Evolutionary conservation across 2,888 invertebrate species (phyloP).

Genomic region (Brachypalpus laphriformis): DNA sequence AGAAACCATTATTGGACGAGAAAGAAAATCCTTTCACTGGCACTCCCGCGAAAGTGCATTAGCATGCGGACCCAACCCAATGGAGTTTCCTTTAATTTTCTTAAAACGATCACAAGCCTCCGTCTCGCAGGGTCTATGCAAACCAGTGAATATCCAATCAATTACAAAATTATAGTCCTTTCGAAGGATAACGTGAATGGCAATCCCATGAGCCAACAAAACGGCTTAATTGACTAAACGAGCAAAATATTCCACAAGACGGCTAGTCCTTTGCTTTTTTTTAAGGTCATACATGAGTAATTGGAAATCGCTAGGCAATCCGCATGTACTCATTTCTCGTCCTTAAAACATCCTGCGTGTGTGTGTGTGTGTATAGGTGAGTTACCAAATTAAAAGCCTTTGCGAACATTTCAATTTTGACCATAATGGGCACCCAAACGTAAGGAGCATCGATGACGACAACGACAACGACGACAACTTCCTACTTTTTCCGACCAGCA

Average conservation of each 20-base stretch:
- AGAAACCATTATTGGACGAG: conserved; percentile 55
- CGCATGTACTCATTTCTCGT: background rate
- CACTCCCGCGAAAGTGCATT: conserved; percentile 29
- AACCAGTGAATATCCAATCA: conserved; percentile 34
- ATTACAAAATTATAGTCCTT: conserved; percentile 33
- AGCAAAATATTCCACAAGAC: background rate
- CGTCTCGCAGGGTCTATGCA: background rate
- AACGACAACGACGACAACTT: conserved; percentile 45
- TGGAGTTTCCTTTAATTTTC: background rate
- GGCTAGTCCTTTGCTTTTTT: background rate
- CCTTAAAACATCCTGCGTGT: background rate
- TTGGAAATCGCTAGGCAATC: conserved; percentile 34
- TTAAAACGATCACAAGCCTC: conserved; percentile 1
- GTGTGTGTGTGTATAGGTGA: background rate
- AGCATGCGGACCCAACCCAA: background rate
- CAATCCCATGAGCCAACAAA: conserved; percentile 36
- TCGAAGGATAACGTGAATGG: conserved; percentile 28
- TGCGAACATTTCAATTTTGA: conserved; percentile 7
- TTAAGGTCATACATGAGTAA: conserved; percentile 57
- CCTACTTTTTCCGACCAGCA: background rate
- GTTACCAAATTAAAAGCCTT: conserved; percentile 23
- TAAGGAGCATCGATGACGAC: conserved; percentile 58
- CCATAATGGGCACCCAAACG: conserved; percentile 10
- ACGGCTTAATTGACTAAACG: conserved; percentile 45
- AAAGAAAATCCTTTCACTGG: conserved; percentile 12